Evolutionary conservation across 2,113 vertebrate genomes (phyloP).

Genomic region (Galemys pyrenaicus): DNA sequence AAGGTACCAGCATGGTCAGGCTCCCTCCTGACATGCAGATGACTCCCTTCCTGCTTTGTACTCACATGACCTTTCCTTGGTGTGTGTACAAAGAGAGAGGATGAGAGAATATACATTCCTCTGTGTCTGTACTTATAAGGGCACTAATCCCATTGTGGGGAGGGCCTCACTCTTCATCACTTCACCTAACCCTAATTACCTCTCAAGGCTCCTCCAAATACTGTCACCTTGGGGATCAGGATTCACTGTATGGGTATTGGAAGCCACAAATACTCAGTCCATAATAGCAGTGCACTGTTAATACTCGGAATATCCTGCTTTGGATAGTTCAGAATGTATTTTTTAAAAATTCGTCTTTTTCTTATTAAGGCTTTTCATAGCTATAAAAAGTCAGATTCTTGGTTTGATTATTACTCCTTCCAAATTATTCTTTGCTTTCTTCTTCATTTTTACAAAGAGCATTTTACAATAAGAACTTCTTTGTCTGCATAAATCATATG

Average conservation of each 20-base stretch:
- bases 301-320: constrained; percentile 12
- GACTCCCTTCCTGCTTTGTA: background rate
- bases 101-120: background rate
- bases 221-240: background rate
- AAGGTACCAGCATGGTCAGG: background rate
- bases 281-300: background rate
- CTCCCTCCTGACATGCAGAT: background rate
- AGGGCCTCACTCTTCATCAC: background rate
- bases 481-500: background rate
- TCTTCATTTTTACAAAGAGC: background rate
- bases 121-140: background rate
- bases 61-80: background rate
- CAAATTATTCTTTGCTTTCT: background rate
- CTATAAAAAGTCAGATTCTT: constrained; percentile 18
- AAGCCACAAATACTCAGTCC: background rate
- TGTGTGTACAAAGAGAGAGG: background rate
- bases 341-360: background rate
- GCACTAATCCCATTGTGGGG: background rate
- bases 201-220: background rate
- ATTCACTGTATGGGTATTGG: background rate
- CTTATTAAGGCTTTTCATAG: background rate
- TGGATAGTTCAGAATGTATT: background rate
- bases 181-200: background rate
- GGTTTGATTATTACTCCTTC: background rate
- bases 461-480: background rate